Evolutionary conservation across 1,140 invertebrate species (phyloP).

Genomic region (Monochamus saltuarius): DNA sequence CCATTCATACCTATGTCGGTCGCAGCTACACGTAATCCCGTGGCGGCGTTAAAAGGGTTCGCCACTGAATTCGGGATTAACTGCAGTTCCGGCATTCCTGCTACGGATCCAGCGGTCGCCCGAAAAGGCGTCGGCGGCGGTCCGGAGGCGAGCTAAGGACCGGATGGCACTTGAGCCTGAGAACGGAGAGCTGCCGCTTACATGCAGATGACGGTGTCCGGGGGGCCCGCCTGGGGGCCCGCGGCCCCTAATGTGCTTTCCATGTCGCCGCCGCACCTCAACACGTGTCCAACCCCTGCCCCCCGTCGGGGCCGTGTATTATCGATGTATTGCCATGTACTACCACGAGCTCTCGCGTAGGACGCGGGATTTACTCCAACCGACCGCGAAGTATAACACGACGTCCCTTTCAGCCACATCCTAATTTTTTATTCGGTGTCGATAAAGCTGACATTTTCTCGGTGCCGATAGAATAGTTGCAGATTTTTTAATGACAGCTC

Average conservation of each 20-base stretch:
- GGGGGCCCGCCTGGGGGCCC: conserved; percentile 31
- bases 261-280: conserved; percentile 47
- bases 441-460: no score
- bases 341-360: conserved; percentile 41
- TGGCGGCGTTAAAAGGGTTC: conserved; percentile 21
- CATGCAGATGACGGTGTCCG: conserved; percentile 39
- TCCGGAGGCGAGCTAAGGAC: conserved; percentile 21
- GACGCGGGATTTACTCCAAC: conserved; percentile 40
- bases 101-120: conserved; percentile 21
- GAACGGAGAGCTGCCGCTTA: conserved; percentile 38
- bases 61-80: conserved; percentile 24
- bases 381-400: conserved; percentile 42
- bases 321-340: conserved; percentile 51
- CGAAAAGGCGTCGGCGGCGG: conserved; percentile 18
- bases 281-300: conserved; percentile 45
- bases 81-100: conserved; percentile 21
- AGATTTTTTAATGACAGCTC: no score
- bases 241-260: conserved; percentile 49
- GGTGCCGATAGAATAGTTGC: no score
- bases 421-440: not conserved
- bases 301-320: conserved; percentile 41
- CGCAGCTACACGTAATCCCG: conserved; percentile 13
- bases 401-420: conserved; percentile 15
- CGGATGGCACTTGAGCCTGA: conserved; percentile 30
- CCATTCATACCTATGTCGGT: no score